A percentile compares a stretch with the other conserved stretches of the same genome.
phyloP scores from a whole-genome alignment of 2,888 invertebrate genomes.

The Cryptosula pallasiana region DNA sequence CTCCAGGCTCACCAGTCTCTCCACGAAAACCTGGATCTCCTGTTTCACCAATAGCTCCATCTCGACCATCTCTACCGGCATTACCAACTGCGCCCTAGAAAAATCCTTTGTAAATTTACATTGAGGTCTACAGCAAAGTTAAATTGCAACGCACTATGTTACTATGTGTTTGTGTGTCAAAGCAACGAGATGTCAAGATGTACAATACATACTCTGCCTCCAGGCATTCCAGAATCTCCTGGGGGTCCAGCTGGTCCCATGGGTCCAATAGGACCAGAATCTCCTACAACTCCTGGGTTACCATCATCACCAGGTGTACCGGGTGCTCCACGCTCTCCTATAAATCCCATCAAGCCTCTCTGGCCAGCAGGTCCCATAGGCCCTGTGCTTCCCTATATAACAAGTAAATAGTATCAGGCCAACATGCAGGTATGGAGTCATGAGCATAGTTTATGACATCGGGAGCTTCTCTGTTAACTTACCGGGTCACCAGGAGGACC shows the following conservation, averaged over 20 bases:
- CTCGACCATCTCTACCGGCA: not conserved
- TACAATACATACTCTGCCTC: not conserved
- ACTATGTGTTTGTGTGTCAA: too few relatives aligned
- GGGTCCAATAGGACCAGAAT: slow-evolving; percentile 7
- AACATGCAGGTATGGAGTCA: too few relatives aligned
- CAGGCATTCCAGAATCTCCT: slow-evolving; percentile 14
- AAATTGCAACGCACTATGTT: too few relatives aligned
- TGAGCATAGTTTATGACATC: too few relatives aligned
- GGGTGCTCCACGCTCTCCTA: slow-evolving; percentile 11
- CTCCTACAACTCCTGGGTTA: slow-evolving; percentile 12
- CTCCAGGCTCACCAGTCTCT: slow-evolving; percentile 22
- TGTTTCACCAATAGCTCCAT: not conserved
- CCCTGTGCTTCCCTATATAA: not conserved
- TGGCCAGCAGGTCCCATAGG: slow-evolving; percentile 19
- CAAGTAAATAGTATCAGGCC: too few relatives aligned
- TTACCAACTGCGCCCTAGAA: not conserved
- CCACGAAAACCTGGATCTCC: slow-evolving; percentile 6
- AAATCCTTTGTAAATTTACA: too few relatives aligned
- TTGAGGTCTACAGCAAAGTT: too few relatives aligned
- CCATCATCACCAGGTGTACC: slow-evolving; percentile 1
- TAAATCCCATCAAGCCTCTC: slow-evolving; percentile 20
- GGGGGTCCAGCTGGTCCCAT: slow-evolving; percentile 21
- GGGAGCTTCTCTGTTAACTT: too few relatives aligned
- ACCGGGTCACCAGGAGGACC: not conserved
- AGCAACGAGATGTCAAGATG: too few relatives aligned